Conservation (phyloP, 1,140 invertebrate species). For the Hermetia illucens region DNA sequence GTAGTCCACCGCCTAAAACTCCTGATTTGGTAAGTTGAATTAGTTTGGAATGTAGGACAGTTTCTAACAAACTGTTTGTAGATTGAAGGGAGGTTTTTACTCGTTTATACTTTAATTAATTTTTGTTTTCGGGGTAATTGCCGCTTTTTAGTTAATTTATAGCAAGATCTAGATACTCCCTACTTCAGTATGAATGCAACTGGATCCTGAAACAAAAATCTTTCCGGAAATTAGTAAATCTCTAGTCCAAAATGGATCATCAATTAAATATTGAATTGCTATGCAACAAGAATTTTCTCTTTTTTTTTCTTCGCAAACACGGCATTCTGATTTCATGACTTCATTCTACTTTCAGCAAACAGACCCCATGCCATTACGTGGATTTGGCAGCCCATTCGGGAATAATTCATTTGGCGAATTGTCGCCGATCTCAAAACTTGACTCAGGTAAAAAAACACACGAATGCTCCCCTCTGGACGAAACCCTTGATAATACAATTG, state of each 20-base stretch:
- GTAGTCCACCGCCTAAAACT: constrained; percentile 7
- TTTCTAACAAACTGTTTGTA: too few species aligned
- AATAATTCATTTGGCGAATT: constrained; percentile 21
- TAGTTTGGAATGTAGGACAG: not conserved
- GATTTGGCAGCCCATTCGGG: constrained; percentile 8
- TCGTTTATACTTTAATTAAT: not conserved
- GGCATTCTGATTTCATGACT: not conserved
- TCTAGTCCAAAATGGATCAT: too few species aligned
- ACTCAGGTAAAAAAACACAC: not conserved
- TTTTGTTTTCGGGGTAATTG: not conserved
- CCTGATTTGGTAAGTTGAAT: constrained; percentile 1
- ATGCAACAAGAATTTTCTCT: too few species aligned
- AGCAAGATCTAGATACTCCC: not conserved
- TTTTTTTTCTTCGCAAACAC: not conserved
- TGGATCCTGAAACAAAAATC: constrained; percentile 11
- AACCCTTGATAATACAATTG: not conserved
- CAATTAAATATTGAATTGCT: too few species aligned
- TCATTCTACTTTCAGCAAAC: too few species aligned
- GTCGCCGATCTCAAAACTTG: constrained; percentile 15
- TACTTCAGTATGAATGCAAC: constrained; percentile 10
- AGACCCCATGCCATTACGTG: not conserved
- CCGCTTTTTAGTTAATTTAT: constrained; percentile 1
- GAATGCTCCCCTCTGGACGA: not conserved
- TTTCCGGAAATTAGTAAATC: constrained; percentile 18
- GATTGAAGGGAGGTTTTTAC: too few species aligned